A percentile compares a stretch with the other conserved stretches of the same genome.
Conservation (phyloP, 2,797 vertebrate genomes). For the Morelia viridis region DNA sequence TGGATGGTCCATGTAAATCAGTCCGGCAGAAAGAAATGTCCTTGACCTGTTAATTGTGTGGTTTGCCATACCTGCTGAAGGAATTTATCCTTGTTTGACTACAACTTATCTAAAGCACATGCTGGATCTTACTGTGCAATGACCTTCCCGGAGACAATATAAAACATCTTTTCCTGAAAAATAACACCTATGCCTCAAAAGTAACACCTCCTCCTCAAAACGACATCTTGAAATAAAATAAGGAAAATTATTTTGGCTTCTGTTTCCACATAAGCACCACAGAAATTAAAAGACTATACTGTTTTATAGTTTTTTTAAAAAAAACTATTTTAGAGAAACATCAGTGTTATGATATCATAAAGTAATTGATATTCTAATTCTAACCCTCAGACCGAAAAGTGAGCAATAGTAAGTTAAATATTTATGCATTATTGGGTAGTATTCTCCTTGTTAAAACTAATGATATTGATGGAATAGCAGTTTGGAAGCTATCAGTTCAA, state of each 20-base stretch:
- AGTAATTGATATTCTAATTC: background rate
- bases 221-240: background rate
- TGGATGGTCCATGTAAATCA: conserved; percentile 11
- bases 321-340: background rate
- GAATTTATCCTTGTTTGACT: background rate
- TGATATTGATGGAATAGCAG: background rate
- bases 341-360: background rate
- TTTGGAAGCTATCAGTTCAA: background rate
- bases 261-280: background rate
- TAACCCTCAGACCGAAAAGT: too few species aligned
- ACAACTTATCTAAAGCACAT: background rate
- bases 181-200: background rate
- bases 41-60: conserved; percentile 2
- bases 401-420: too few species aligned
- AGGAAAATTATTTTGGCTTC: background rate
- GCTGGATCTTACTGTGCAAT: background rate
- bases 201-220: background rate
- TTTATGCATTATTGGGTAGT: background rate
- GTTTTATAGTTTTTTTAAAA: background rate
- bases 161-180: background rate
- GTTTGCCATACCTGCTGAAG: background rate
- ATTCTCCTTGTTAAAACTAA: background rate
- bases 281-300: background rate
- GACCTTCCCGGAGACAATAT: background rate
- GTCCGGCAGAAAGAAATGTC: conserved; percentile 5